Evolutionary conservation across 2,888 invertebrate species (phyloP).

Genomic region (Eristalis pertinax): DNA sequence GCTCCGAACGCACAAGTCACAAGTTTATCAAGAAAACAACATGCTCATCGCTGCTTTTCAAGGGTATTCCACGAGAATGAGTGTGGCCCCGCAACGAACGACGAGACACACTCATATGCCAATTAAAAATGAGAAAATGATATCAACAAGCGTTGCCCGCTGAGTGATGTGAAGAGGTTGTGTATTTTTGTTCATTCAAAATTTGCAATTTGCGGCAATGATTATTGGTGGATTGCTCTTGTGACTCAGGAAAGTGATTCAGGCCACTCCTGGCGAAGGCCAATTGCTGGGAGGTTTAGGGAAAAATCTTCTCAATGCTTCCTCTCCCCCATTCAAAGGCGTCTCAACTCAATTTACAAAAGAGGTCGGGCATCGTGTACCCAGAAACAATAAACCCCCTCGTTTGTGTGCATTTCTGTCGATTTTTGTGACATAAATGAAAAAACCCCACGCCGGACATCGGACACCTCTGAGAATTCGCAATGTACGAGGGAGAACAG

Average conservation of each 20-base stretch:
- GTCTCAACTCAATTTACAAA: neutral
- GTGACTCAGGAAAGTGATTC: neutral
- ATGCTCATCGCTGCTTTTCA: conserved; percentile 34
- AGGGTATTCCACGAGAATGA: conserved; percentile 29
- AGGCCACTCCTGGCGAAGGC: neutral
- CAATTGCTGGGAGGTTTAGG: too few species aligned
- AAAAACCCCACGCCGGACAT: neutral
- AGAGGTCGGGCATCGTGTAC: too few species aligned
- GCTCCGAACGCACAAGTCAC: conserved; percentile 7
- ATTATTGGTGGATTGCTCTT: too few species aligned
- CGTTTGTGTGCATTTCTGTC: neutral
- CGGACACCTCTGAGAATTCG: neutral
- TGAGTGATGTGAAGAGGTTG: neutral
- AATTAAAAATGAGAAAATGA: neutral
- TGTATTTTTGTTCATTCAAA: neutral
- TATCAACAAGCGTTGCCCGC: neutral
- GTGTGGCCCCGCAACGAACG: neutral
- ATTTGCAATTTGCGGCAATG: neutral
- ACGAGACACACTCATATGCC: neutral
- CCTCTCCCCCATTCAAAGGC: too few species aligned
- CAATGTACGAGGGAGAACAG: neutral
- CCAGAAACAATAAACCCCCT: too few species aligned
- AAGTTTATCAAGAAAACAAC: conserved; percentile 43
- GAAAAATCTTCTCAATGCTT: too few species aligned
- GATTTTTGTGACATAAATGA: neutral